These are phyloP conservation scores for Mastacembelus armatus DNA, from an alignment of 2,797 vertebrate genomes.

Conservation along the genomic window DNA sequence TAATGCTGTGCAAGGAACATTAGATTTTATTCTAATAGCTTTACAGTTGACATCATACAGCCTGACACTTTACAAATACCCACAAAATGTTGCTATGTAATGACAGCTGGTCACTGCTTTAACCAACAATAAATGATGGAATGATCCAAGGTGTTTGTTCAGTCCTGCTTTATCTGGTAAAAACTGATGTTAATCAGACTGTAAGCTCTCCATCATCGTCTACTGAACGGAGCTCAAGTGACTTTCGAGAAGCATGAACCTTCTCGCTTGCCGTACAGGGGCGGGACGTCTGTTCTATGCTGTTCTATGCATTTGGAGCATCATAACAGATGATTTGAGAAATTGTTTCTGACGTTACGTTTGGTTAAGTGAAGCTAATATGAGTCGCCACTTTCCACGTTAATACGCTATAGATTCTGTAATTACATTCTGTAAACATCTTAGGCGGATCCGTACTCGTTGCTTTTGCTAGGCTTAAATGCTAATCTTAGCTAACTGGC, in stretches of 20 bases:
- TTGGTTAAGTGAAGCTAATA: background rate
- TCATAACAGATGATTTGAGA: background rate
- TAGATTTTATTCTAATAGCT: background rate
- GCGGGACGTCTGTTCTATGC: background rate
- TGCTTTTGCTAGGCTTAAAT: background rate
- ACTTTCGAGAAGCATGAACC: too few relatives aligned
- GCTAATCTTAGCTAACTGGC: slow-evolving; percentile 46
- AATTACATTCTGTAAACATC: too few relatives aligned
- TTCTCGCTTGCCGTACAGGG: slow-evolving; percentile 39
- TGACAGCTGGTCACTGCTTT: background rate
- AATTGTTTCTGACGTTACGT: too few relatives aligned
- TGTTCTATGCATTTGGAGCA: too few relatives aligned
- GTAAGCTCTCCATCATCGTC: too few relatives aligned
- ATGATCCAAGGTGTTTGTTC: slow-evolving; percentile 11
- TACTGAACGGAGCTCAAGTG: too few relatives aligned
- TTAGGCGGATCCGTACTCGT: background rate
- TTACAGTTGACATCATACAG: background rate
- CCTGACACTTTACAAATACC: background rate
- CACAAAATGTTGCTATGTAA: slow-evolving; percentile 2
- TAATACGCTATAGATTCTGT: too few relatives aligned
- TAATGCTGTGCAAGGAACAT: background rate
- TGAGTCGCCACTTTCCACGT: background rate
- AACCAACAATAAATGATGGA: slow-evolving; percentile 38
- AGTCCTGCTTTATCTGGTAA: background rate
- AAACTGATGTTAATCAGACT: background rate